phyloP scores from a whole-genome alignment of 23 tunicate species.

The Botrylloides violaceus region DNA sequence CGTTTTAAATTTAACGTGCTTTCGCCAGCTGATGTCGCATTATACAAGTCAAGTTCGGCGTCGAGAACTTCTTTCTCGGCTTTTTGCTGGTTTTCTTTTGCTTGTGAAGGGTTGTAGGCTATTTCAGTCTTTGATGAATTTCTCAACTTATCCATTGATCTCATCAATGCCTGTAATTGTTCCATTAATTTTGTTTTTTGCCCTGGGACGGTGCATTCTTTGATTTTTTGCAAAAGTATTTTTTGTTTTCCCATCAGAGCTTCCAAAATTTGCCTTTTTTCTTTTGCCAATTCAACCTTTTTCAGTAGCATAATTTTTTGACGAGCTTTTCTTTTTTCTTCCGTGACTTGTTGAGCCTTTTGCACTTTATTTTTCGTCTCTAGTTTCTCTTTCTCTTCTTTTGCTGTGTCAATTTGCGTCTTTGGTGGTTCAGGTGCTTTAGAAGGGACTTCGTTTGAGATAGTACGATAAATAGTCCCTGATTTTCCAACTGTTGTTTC shows the following conservation, averaged over 20 bases:
- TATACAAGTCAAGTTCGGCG: slow-evolving; percentile 73
- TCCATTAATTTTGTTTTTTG: slow-evolving; percentile 43
- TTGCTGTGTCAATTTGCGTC: neutral
- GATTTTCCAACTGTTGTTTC: neutral
- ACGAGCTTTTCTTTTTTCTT: slow-evolving; percentile 38
- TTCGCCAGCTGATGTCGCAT: slow-evolving; percentile 76
- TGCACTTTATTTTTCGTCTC: slow-evolving; percentile 20
- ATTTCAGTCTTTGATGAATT: slow-evolving; percentile 18
- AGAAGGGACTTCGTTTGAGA: slow-evolving; percentile 24
- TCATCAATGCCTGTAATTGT: slow-evolving; percentile 46
- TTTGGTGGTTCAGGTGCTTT: neutral
- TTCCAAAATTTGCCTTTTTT: slow-evolving; percentile 54
- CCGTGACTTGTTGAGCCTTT: slow-evolving; percentile 49
- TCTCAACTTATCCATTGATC: slow-evolving; percentile 64
- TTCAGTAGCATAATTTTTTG: slow-evolving; percentile 52
- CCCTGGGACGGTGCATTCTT: slow-evolving; percentile 38
- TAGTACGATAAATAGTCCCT: slow-evolving; percentile 33
- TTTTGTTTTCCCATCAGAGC: slow-evolving; percentile 73
- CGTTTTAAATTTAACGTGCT: slow-evolving; percentile 33
- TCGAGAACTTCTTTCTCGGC: slow-evolving; percentile 66
- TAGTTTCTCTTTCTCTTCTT: neutral
- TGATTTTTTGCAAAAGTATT: slow-evolving; percentile 39
- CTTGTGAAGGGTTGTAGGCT: neutral
- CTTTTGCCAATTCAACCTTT: slow-evolving; percentile 64
- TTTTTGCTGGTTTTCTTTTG: slow-evolving; percentile 45